Evolutionary conservation across 2,797 vertebrate species (phyloP), one percentile per base, ranked within the genome.

Genomic region (Pseudomugil tenellus): DNA sequence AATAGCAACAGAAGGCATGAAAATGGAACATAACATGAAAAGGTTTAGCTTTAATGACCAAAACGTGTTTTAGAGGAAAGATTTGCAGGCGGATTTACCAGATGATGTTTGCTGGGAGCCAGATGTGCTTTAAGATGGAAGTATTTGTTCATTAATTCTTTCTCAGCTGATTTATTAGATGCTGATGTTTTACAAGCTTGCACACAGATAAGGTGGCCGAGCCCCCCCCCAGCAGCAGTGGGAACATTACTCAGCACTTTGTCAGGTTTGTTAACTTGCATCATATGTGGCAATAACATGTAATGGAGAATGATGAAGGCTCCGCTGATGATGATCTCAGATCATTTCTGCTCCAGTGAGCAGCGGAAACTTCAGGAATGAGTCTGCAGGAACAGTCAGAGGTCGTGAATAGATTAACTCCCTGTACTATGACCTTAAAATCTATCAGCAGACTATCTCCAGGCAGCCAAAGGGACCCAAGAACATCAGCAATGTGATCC

Each of bases 81-180:
- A 21, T 35, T 13, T 0, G 0, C 46, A 37, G 1, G 23, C 1
- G 28, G 8, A 16, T 19, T 25, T 1, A 43, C 3, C 4, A 10
- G 13, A 6, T 7, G 32, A 39, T 26, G 2, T 28, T 31, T 31
- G 2, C 16, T 0, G 0, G 10, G 10, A 34, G 25, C 6, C 23
- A 46, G 8, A 35, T 25, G 5, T 0, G 21, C 23, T n/a, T 25
- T 2, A 2, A 72, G 48, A 34, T 19, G 13, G 48, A 28, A 34
- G 48, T 62, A 4, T 52, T 77, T 68, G 41, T 71, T 70, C 72
- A 56, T 72, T 58, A 64, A 79, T 52, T 65, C 51, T 70, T 62
- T 80, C 72, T 74, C 63, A 59, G 39, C 37, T 11, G 76, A 87
- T 80, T 74, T 69, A 84, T 89, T 72, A 67, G 79, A 57, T 77